Conservation (phyloP, 2,113 vertebrate species). For the Erythrocebus patas region DNA sequence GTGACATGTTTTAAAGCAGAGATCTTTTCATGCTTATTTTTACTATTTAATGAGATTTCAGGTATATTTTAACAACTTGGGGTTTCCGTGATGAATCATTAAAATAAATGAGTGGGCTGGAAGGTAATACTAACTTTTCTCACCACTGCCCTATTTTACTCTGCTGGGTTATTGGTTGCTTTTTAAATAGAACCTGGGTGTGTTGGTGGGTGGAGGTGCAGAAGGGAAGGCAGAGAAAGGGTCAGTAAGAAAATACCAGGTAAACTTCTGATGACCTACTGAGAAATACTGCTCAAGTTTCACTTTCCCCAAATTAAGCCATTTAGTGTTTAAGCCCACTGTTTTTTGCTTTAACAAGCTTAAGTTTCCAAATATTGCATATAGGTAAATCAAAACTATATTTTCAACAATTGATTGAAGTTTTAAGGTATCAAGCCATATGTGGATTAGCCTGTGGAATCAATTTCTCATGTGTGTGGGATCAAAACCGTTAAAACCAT, state of each 20-base stretch:
- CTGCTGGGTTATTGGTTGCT: slow-evolving; percentile 19
- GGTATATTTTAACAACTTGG: slow-evolving; percentile 75
- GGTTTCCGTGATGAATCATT: slow-evolving; percentile 85
- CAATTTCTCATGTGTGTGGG: slow-evolving; percentile 83
- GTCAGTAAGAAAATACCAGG: slow-evolving; percentile 62
- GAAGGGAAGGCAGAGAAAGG: background rate
- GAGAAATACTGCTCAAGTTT: slow-evolving; percentile 63
- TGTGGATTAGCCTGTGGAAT: slow-evolving; percentile 73
- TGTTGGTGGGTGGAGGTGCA: slow-evolving; percentile 44
- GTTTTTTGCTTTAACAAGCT: background rate
- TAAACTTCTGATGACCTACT: slow-evolving; percentile 23
- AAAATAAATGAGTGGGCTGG: slow-evolving; percentile 79
- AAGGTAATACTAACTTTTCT: slow-evolving; percentile 79
- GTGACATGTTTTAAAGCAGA: slow-evolving; percentile 66
- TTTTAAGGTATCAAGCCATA: slow-evolving; percentile 54
- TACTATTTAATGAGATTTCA: slow-evolving; percentile 74
- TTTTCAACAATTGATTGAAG: slow-evolving; percentile 64
- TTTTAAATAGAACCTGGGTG: slow-evolving; percentile 53
- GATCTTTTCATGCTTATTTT: slow-evolving; percentile 67
- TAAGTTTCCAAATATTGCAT: background rate
- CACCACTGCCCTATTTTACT: slow-evolving; percentile 68
- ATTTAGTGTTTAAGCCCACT: background rate
- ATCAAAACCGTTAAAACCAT: slow-evolving; percentile 78
- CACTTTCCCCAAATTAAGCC: background rate
- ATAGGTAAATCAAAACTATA: slow-evolving; percentile 4